phyloP scores from a whole-genome alignment of 1,140 invertebrate genomes.

The Andrena cerasifolii region DNA sequence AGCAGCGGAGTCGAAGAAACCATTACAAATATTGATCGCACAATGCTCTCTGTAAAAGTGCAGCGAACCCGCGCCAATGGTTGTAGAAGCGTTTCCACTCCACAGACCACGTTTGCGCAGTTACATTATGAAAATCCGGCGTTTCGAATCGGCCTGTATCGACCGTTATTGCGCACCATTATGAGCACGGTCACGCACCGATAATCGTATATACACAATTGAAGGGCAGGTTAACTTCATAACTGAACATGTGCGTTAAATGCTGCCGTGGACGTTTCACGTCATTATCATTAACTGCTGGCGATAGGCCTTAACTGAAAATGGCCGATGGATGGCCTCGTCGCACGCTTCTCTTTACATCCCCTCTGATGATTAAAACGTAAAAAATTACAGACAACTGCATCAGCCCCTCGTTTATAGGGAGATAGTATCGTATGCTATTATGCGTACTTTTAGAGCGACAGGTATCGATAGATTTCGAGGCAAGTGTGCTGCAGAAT shows the following conservation, averaged over 20 bases:
- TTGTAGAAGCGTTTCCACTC: neutral
- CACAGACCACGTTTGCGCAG: neutral
- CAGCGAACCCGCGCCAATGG: neutral
- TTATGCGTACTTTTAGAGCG: too few species aligned
- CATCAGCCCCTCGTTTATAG: too few species aligned
- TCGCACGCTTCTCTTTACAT: neutral
- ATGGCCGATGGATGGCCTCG: neutral
- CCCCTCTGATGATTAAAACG: neutral
- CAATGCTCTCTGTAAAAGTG: slow-evolving; percentile 7
- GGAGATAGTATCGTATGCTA: too few species aligned
- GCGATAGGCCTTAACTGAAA: slow-evolving; percentile 23
- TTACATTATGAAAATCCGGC: slow-evolving; percentile 20
- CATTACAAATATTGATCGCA: slow-evolving; percentile 11
- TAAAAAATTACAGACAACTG: neutral
- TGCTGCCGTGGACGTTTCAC: slow-evolving; percentile 4
- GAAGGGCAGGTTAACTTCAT: slow-evolving; percentile 32
- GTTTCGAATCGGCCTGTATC: slow-evolving; percentile 15
- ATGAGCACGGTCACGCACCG: slow-evolving; percentile 9
- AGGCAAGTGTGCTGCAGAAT: neutral
- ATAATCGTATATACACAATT: slow-evolving; percentile 20
- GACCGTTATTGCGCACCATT: neutral
- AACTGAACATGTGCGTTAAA: slow-evolving; percentile 24
- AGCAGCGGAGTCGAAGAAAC: neutral
- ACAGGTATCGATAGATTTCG: neutral
- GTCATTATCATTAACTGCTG: slow-evolving; percentile 36